Evolutionary conservation across 2,797 vertebrate genomes (phyloP), one percentile per base, ranked within the genome.

Genomic region (Mico argentatus): DNA sequence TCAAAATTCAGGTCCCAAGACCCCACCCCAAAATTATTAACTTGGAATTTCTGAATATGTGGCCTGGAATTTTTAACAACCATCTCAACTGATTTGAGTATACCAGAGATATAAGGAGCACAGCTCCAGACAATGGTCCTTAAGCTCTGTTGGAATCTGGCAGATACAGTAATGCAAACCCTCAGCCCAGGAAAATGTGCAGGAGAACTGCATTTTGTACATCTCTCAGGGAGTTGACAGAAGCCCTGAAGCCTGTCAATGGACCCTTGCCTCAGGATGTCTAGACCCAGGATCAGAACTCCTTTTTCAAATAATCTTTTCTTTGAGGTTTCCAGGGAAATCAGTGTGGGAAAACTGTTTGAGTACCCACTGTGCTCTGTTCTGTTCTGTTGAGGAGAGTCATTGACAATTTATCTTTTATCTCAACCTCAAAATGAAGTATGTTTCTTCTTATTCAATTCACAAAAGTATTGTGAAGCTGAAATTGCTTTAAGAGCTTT

Each of bases 401-500:
- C 48, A 44, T 27, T 91, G 93, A 86, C 72, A 97, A 92, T 95
- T 90, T 94, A 9, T 90, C 94, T 97, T 97, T 95, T 91, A 93
- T 92, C 93, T 97, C 73, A 94, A 75, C 48, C 84, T 93, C 87
- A 93, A 83, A 96, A 96, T 79, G 41, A 96, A 96, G 48, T 94
- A 30, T 94, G 73, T 94, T 97, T 97, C 90, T 94, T 90, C 87
- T 93, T 90, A 96, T 86, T 77, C 96, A 95, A 79, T 94, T 93
- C 96, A 92, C 67, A 85, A 90, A 96, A 93, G 86, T 88, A 94
- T 88, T 97, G 48, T 95, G 77, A 90, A 81, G 73, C 70, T 93
- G 87, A 96, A 96, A 97, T 94, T 97, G 91, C 94, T 97, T 97
- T 90, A 93, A 94, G 90, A 96, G 80, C 48, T 85, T 97, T 96